Evolutionary conservation across 2,888 invertebrate species (phyloP), one percentile per base, ranked within the genome.

Genomic region (Lasioglossum zephyrum): DNA sequence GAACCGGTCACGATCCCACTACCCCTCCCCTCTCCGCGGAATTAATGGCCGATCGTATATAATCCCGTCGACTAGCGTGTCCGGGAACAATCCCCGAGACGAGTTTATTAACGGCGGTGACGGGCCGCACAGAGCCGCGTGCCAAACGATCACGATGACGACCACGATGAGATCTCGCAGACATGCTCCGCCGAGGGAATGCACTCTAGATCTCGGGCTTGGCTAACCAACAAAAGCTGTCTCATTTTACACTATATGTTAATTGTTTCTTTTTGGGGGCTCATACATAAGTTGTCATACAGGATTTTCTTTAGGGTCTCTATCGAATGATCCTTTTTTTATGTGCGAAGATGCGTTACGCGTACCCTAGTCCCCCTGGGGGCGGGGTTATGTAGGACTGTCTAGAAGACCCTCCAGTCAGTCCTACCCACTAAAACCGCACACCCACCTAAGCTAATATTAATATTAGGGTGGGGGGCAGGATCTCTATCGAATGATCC

Each of bases 31-130:
- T 8, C 53, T 8, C 18, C 22, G 4, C 26, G 8, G 47, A 53
- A 60, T 85, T 31, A 47, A 44, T 8, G 16, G 57, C 8, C 66
- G 47, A 36, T 47, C 60, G 73, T 49, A 11, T 31, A 60, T 82
- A 79, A 76, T 44, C 60, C 6, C 1, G 73, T 39, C n/a, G 47
- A 63, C 63, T 78, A 9, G 36, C 53, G 47, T 44, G 73, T 73
- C 79, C 26, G 63, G 60, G 66, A 85, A 75, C 70, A 77, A 77
- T 69, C 57, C 39, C 6, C 63, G 60, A 70, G 72, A 77, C 31
- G 84, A 73, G 73, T 78, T 86, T 89, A 87, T 87, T 86, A 89
- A 47, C 77, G 60, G 75, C 80, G 83, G 76, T 89, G 81, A 87
- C 77, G 82, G 79, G 80, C 82, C 75, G 53, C 78, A 70, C 84